phyloP scores from a whole-genome alignment of 1,140 invertebrate species.

The Aradophagus sp. region DNA sequence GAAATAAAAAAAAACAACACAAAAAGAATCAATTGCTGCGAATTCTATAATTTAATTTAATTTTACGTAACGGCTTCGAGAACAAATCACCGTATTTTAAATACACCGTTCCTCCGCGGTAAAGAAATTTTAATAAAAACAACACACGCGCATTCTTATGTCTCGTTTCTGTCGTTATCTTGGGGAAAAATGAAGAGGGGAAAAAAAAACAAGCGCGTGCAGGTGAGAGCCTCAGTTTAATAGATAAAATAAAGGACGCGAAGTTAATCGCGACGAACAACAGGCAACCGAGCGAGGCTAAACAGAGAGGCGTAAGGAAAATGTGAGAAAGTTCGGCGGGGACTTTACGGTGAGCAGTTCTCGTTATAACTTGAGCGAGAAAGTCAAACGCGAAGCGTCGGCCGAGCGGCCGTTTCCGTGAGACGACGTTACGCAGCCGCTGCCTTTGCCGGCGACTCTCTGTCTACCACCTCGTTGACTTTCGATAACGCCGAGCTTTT shows the following conservation, averaged over 20 bases:
- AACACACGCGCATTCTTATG: no score
- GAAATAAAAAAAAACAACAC: no score
- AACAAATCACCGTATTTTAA: no score
- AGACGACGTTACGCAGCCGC: slow-evolving; percentile 33
- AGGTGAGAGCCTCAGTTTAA: no score
- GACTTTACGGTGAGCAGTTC: slow-evolving; percentile 52
- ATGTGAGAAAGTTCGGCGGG: slow-evolving; percentile 46
- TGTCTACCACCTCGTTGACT: slow-evolving; percentile 34
- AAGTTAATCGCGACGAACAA: slow-evolving; percentile 19
- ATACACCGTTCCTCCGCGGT: no score
- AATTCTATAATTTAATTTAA: no score
- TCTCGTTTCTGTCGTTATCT: no score
- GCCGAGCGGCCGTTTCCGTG: slow-evolving; percentile 32
- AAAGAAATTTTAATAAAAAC: no score
- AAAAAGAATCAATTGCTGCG: no score
- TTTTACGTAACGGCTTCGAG: no score
- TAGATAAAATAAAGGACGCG: slow-evolving; percentile 34
- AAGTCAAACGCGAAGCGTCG: slow-evolving; percentile 43
- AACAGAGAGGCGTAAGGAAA: slow-evolving; percentile 43
- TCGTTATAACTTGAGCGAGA: slow-evolving; percentile 54
- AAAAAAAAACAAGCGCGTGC: no score
- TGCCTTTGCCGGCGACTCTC: slow-evolving; percentile 23
- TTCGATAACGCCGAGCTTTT: slow-evolving; percentile 41
- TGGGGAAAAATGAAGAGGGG: no score
- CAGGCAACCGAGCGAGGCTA: slow-evolving; percentile 20